Conservation (phyloP, 2,113 vertebrate species). For the Aythya baeri region DNA sequence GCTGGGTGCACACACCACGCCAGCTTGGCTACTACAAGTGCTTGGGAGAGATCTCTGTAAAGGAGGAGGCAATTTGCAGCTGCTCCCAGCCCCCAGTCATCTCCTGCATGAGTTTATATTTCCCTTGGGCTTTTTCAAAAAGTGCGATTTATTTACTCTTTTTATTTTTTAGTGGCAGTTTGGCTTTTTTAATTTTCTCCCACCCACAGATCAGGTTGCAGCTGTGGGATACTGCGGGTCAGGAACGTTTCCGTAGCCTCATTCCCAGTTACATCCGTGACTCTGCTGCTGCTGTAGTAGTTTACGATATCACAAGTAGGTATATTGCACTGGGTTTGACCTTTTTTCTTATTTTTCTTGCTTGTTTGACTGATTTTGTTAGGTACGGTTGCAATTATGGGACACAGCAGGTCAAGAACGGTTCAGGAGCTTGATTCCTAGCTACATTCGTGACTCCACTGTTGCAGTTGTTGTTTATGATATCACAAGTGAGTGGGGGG, state of each 20-base stretch:
- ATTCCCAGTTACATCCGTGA: conserved; percentile 99
- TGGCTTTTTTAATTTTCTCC: conserved; percentile 78
- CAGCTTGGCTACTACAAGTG: neutral
- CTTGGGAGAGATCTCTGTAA: neutral
- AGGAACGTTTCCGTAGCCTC: conserved; percentile 98
- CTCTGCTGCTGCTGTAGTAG: conserved; percentile 97
- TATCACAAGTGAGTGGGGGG: conserved; percentile 94
- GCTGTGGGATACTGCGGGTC: conserved; percentile 98
- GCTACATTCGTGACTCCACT: conserved; percentile 95
- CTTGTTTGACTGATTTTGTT: conserved; percentile 84
- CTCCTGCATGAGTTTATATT: conserved; percentile 66
- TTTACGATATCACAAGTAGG: conserved; percentile 99
- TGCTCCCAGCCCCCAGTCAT: conserved; percentile 40
- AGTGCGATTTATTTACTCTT: conserved; percentile 50
- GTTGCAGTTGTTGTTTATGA: conserved; percentile 94
- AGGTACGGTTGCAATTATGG: conserved; percentile 94
- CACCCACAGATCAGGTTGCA: conserved; percentile 96
- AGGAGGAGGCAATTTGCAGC: neutral
- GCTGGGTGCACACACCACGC: neutral
- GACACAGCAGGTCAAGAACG: conserved; percentile 93
- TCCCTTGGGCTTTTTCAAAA: conserved; percentile 21
- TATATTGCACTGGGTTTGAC: conserved; percentile 79
- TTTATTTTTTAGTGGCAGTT: conserved; percentile 72
- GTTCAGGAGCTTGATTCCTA: conserved; percentile 94
- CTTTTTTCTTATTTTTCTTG: conserved; percentile 78